A percentile compares a stretch with the other conserved stretches of the same genome.
Evolutionary conservation across 2,797 vertebrate genomes (phyloP).

Genomic region (Pseudochirops cupreus): DNA sequence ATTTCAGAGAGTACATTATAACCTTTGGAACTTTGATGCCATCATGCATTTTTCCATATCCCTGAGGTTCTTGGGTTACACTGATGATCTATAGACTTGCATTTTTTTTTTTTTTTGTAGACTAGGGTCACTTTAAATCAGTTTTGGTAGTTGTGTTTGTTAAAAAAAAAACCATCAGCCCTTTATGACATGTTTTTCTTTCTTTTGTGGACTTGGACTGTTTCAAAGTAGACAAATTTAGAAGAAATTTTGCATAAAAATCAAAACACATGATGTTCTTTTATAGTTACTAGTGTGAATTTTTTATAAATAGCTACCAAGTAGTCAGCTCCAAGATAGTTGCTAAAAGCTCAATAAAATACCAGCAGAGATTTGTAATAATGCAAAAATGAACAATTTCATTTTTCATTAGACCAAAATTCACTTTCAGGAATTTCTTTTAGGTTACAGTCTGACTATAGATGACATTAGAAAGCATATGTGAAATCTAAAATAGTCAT

Average conservation of each 20-base stretch:
- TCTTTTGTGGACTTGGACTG: not conserved
- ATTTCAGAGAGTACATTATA: not conserved
- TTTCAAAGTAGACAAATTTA: not conserved
- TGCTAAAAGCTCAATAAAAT: not conserved
- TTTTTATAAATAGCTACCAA: not conserved
- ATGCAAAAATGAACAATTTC: not conserved
- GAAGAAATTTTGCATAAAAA: not conserved
- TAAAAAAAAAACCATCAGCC: not conserved
- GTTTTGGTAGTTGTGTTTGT: not conserved
- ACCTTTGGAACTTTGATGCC: not conserved
- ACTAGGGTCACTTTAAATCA: not conserved
- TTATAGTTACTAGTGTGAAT: not conserved
- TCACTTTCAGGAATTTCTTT: not conserved
- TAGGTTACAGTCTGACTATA: not conserved
- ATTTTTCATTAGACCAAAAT: not conserved
- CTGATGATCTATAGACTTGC: not conserved
- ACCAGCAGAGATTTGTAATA: not conserved
- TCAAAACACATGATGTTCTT: not conserved
- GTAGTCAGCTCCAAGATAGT: not conserved
- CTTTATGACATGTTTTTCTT: not conserved
- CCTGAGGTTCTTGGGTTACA: not conserved
- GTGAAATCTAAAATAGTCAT: not conserved
- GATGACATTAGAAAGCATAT: not conserved
- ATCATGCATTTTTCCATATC: not conserved
- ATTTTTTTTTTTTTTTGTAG: not conserved